phyloP scores from a whole-genome alignment of 2,113 vertebrate species.

The Otis tarda region DNA sequence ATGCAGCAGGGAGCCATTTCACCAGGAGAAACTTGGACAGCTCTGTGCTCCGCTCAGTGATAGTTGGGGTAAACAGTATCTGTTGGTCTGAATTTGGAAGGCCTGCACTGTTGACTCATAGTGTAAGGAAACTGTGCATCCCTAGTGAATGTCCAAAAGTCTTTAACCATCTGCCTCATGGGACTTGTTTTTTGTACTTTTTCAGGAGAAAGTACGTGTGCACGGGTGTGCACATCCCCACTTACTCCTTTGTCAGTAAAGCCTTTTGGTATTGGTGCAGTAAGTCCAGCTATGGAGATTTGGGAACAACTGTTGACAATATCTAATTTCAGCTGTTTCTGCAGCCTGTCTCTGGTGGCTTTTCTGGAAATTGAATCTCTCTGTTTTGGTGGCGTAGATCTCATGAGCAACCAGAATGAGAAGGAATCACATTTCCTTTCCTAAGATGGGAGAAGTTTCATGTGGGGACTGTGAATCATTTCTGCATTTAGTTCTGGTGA shows the following conservation, averaged over 20 bases:
- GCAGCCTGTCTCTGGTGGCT: not conserved
- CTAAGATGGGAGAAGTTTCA: not conserved
- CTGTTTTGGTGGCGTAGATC: not conserved
- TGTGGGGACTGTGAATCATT: not conserved
- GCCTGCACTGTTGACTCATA: not conserved
- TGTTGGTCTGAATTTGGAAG: not conserved
- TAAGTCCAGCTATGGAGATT: not conserved
- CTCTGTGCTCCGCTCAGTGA: not conserved
- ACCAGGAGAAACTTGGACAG: not conserved
- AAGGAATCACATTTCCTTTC: not conserved
- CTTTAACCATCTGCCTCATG: not conserved
- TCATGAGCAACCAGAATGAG: not conserved
- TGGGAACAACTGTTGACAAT: not conserved
- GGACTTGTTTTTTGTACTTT: not conserved
- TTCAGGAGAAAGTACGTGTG: not conserved
- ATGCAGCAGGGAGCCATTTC: rapidly evolving
- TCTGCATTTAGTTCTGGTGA: not conserved
- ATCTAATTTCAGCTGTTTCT: not conserved
- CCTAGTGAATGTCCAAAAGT: not conserved
- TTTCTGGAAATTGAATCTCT: not conserved
- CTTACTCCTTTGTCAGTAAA: not conserved
- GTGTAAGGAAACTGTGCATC: not conserved
- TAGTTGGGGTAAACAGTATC: not conserved
- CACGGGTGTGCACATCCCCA: not conserved
- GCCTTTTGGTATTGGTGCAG: not conserved